phyloP scores from a whole-genome alignment of 2,888 invertebrate species.

The Agapostemon virescens region DNA sequence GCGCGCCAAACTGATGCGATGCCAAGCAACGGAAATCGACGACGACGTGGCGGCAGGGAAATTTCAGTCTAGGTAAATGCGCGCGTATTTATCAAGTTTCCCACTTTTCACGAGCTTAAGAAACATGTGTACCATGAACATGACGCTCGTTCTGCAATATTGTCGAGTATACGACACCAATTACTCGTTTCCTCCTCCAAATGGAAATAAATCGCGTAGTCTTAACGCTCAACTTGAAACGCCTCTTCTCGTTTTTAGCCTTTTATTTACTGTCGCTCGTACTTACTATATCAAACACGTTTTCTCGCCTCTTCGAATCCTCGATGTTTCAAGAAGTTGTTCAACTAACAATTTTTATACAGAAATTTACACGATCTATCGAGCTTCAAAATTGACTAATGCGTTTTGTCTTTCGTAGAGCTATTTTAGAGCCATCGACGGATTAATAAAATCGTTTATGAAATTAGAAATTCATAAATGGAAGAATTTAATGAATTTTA shows the following conservation, averaged over 20 bases:
- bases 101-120: not conserved
- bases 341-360: too few species aligned
- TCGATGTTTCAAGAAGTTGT: too few species aligned
- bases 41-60: slow-evolving; percentile 14
- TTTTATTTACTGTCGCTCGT: not conserved
- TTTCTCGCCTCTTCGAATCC: too few species aligned
- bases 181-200: not conserved
- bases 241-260: not conserved
- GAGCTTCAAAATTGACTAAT: too few species aligned
- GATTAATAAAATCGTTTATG: too few species aligned
- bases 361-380: too few species aligned
- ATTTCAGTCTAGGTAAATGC: slow-evolving; percentile 27
- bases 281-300: too few species aligned
- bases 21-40: slow-evolving; percentile 37
- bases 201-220: not conserved
- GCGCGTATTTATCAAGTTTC: slow-evolving; percentile 28
- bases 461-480: too few species aligned
- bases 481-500: too few species aligned
- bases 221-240: not conserved
- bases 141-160: not conserved
- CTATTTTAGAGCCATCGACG: too few species aligned
- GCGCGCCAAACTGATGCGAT: slow-evolving; percentile 32
- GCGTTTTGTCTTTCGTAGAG: too few species aligned
- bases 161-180: not conserved
- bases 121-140: not conserved